phyloP scores from a whole-genome alignment of 2,113 vertebrate genomes.

The Callionymus lyra region DNA sequence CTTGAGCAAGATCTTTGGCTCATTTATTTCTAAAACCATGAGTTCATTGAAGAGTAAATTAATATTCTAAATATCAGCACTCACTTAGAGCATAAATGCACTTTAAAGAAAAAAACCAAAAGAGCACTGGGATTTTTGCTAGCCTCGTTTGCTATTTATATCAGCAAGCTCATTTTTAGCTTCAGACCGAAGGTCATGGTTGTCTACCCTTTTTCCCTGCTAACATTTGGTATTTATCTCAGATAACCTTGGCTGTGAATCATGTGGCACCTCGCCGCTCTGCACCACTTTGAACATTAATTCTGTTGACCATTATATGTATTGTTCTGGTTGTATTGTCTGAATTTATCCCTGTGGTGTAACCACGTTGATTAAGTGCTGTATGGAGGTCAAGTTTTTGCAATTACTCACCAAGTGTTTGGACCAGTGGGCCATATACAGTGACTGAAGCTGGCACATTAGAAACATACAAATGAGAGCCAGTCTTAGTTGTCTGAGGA shows the following conservation, averaged over 20 bases:
- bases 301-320: slow-evolving; percentile 57
- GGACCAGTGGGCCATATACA: slow-evolving; percentile 47
- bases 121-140: not conserved
- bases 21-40: too few species aligned
- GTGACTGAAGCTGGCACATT: slow-evolving; percentile 53
- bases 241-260: slow-evolving; percentile 51
- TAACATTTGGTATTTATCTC: slow-evolving; percentile 29
- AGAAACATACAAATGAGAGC: slow-evolving; percentile 64
- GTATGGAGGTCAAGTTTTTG: slow-evolving; percentile 55
- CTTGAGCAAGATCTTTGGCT: too few species aligned
- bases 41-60: too few species aligned
- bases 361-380: slow-evolving; percentile 56
- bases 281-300: slow-evolving; percentile 3
- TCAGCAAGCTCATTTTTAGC: not conserved
- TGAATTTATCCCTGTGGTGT: slow-evolving; percentile 52
- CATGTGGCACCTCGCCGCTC: slow-evolving; percentile 38
- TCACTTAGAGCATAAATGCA: not conserved
- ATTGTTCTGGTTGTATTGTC: slow-evolving; percentile 56
- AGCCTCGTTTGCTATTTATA: not conserved
- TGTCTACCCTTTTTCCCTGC: slow-evolving; percentile 1
- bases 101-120: not conserved
- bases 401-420: slow-evolving; percentile 57
- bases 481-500: slow-evolving; percentile 36
- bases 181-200: not conserved
- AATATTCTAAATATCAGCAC: too few species aligned